Conservation (phyloP, 2,888 invertebrate species). For the Eubasilissa splendida region DNA sequence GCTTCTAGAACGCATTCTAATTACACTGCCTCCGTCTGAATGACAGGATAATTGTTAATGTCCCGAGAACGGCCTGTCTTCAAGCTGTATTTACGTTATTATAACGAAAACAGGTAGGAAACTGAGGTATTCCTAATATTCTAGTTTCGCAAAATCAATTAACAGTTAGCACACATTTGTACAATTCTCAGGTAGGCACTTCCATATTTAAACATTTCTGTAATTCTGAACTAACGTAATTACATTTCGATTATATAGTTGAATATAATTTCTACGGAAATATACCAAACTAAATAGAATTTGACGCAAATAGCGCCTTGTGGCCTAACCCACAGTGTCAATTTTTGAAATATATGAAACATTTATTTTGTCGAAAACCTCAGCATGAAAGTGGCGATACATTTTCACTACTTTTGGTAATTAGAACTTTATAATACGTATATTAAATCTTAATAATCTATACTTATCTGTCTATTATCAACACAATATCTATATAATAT, state of each 20-base stretch:
- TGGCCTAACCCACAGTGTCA: no score
- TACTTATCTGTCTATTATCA: no score
- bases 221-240: background rate
- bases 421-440: no score
- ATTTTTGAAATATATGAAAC: no score
- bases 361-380: no score
- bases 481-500: no score
- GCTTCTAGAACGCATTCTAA: slow-evolving; percentile 19
- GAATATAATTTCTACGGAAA: background rate
- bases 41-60: slow-evolving; percentile 17
- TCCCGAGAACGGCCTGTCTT: slow-evolving; percentile 15
- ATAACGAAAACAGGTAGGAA: background rate
- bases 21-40: slow-evolving; percentile 7
- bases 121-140: background rate
- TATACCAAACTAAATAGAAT: no score
- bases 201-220: background rate
- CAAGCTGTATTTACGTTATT: background rate
- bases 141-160: background rate
- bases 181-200: background rate
- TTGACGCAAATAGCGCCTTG: no score
- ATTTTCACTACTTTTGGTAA: no score
- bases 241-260: background rate
- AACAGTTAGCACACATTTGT: background rate
- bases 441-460: no score
- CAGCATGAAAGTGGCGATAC: no score